Conservation (phyloP, 2,113 vertebrate genomes). For the Tichodroma muraria region DNA sequence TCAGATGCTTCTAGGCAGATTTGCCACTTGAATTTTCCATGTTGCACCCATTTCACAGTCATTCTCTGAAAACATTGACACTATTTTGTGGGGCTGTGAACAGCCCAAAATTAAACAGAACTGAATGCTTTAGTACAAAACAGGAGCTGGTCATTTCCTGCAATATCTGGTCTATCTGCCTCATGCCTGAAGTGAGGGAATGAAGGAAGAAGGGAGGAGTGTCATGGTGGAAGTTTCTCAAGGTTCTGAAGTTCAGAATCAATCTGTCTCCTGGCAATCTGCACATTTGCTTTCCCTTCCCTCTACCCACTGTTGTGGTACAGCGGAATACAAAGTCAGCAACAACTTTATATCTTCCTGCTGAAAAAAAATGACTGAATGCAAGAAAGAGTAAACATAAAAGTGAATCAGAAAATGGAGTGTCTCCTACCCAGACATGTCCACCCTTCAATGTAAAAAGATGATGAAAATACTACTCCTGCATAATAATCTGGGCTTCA, state of each 20-base stretch:
- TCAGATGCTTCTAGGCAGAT: conserved; percentile 12
- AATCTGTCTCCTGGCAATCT: conserved; percentile 44
- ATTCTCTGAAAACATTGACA: not conserved
- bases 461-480: not conserved
- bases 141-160: not conserved
- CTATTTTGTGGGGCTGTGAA: not conserved
- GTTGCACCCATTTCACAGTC: conserved; percentile 7
- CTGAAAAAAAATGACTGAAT: not conserved
- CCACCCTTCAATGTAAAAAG: not conserved
- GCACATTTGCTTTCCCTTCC: conserved; percentile 30
- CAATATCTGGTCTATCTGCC: not conserved
- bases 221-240: not conserved
- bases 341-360: not conserved
- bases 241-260: conserved; percentile 25
- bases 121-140: not conserved
- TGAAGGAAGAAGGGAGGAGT: not conserved
- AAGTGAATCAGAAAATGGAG: conserved; percentile 16
- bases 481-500: not conserved
- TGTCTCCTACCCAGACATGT: not conserved
- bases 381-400: conserved; percentile 6
- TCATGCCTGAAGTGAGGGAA: not conserved
- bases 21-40: not conserved
- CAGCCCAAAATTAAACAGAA: not conserved
- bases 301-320: conserved; percentile 32
- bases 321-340: conserved; percentile 34